These are phyloP conservation scores for Diarsia brunnea DNA, from an alignment of 2,888 invertebrate genomes.

Conservation along the genomic window DNA sequence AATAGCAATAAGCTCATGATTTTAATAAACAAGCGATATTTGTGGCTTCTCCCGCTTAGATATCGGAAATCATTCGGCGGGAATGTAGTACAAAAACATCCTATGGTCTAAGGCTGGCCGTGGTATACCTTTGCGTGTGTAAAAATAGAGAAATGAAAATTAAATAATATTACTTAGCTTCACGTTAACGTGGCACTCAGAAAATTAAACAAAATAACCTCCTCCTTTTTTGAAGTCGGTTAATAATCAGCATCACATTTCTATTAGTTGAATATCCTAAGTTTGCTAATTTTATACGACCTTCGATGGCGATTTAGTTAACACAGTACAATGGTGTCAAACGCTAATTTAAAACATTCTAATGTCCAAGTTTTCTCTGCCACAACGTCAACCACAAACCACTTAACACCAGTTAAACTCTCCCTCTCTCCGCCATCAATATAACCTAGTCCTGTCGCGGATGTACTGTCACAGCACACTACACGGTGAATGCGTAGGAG, in stretches of 20 bases:
- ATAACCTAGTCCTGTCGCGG: constrained; percentile 49
- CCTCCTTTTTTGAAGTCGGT: too few species aligned
- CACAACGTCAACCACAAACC: not conserved
- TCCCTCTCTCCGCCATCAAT: constrained; percentile 40
- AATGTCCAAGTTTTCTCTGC: not conserved
- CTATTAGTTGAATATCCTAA: not conserved
- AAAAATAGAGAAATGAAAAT: not conserved
- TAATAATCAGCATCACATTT: not conserved
- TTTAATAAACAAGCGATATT: not conserved
- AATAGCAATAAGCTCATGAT: not conserved
- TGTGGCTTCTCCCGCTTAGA: not conserved
- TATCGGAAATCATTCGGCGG: not conserved
- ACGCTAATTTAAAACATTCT: not conserved
- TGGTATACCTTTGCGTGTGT: not conserved
- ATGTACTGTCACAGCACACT: constrained; percentile 34
- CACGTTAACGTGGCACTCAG: too few species aligned
- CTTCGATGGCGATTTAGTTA: not conserved
- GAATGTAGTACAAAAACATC: not conserved
- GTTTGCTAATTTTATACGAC: not conserved
- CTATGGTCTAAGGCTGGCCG: not conserved
- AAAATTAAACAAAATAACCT: not conserved
- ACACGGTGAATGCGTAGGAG: constrained; percentile 64
- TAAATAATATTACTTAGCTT: not conserved
- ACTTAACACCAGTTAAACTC: not conserved
- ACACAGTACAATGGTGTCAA: not conserved